These are phyloP conservation scores for Numenius arquata DNA, from an alignment of 2,113 vertebrate species.

Conservation along the genomic window DNA sequence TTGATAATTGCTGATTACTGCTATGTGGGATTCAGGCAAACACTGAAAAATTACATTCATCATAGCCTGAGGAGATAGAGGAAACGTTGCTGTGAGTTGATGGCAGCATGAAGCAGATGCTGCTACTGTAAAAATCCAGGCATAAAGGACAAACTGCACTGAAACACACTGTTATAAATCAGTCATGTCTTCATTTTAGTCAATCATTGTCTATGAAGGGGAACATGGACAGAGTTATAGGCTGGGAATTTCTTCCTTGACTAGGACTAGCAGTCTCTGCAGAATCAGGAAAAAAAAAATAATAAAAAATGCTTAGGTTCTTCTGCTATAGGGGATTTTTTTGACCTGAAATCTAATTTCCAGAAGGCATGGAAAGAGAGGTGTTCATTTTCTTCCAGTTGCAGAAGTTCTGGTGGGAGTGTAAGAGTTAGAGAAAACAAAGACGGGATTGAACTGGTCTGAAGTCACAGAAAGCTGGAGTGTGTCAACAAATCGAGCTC, in stretches of 20 bases:
- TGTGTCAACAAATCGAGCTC: neutral
- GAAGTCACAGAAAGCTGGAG: neutral
- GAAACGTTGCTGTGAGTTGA: neutral
- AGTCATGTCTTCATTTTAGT: neutral
- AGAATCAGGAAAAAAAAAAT: neutral
- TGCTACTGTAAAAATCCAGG: neutral
- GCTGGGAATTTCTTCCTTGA: neutral
- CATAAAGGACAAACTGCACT: neutral
- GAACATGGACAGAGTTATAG: neutral
- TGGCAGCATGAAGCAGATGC: neutral
- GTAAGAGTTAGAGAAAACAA: neutral
- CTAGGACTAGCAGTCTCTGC: neutral
- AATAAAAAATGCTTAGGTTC: neutral
- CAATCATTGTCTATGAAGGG: neutral
- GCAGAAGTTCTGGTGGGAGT: neutral
- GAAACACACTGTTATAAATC: neutral
- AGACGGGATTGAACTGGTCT: neutral
- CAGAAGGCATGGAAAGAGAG: neutral
- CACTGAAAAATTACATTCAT: neutral
- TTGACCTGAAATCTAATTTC: neutral
- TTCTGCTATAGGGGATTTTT: neutral
- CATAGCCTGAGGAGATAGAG: neutral
- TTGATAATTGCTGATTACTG: slow-evolving; percentile 48
- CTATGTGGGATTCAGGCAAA: slow-evolving; percentile 28
- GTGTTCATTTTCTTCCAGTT: neutral